Evolutionary conservation across 1,140 invertebrate genomes (phyloP), one percentile per base, ranked within the genome.

Genomic region (Nephila pilipes): DNA sequence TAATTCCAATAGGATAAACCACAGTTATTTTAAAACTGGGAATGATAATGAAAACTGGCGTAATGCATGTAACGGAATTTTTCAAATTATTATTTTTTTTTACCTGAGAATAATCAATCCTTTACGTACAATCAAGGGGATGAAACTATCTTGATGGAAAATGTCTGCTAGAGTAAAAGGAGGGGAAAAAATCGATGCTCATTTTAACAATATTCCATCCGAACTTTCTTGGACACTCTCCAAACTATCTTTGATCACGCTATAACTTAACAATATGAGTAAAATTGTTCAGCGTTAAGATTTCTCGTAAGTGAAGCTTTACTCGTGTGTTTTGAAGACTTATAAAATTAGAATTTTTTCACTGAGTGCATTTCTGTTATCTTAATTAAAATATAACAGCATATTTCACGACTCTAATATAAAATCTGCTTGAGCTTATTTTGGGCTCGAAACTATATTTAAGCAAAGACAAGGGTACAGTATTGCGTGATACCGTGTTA

Each of bases 221-320:
- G 58, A 87, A 87, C 85, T 36, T 87, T 87, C 58, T 87, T 87
- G 85, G 85, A 87, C 85, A 58, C 58, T 87, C 58, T 87, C 85
- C 85, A 87, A 87, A 87, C 25, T 87, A 36, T 60, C 55, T 87
- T 38, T 87, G 85, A 87, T 36, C 85, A 87, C 85, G 85, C 85
- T 87, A 85, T 58, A 63, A 54, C n/a, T 85, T 57, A 22, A 14
- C 16, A 81, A 81, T 46, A 65, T 69, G 22, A 75, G 25, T 75
- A 75, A 75, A 75, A 75, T 16, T 75, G 25, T 75, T 75, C 29
- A 16, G 1, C 5, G 58, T 75, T 36, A 75, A 18, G 69, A 75
- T 36, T 5, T 36, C 14, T 12, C 5, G 18, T 25, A 29, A 75
- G 10, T 75, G 18, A 32, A 36, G 25, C 16, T 75, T 18, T 20